These are phyloP conservation scores for Falcaria lacertinaria DNA, from an alignment of 2,888 invertebrate genomes.

Conservation along the genomic window DNA sequence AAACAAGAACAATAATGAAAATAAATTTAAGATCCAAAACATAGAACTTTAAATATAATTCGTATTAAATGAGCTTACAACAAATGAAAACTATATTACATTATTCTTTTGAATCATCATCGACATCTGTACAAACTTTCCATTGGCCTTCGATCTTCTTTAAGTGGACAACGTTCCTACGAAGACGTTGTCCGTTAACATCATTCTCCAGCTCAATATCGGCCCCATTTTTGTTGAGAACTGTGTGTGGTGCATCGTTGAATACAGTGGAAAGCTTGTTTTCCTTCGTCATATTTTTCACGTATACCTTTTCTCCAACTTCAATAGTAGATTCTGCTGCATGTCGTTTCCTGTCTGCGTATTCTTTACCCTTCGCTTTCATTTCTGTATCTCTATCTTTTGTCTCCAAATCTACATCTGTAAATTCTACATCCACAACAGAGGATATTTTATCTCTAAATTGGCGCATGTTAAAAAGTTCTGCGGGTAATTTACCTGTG, in stretches of 20 bases:
- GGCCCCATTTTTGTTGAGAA: not conserved
- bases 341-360: not conserved
- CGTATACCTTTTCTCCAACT: slow-evolving; percentile 20
- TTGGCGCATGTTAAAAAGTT: slow-evolving; percentile 20
- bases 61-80: too few species aligned
- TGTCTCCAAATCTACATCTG: slow-evolving; percentile 10
- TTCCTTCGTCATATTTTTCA: slow-evolving; percentile 13
- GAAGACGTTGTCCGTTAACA: not conserved
- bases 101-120: too few species aligned
- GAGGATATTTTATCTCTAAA: slow-evolving; percentile 24
- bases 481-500: slow-evolving; percentile 25
- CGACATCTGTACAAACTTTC: not conserved
- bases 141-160: slow-evolving; percentile 16
- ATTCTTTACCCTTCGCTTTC: slow-evolving; percentile 16
- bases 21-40: too few species aligned
- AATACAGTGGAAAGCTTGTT: not conserved
- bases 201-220: not conserved
- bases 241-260: not conserved
- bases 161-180: slow-evolving; percentile 9
- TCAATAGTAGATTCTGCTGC: slow-evolving; percentile 9
- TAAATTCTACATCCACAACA: slow-evolving; percentile 7
- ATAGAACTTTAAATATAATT: too few species aligned
- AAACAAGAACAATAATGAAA: too few species aligned
- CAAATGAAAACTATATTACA: too few species aligned
- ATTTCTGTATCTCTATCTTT: slow-evolving; percentile 17